These are phyloP conservation scores for Rhynchomys soricoides DNA, from an alignment of 2,113 vertebrate species.

Conservation along the genomic window DNA sequence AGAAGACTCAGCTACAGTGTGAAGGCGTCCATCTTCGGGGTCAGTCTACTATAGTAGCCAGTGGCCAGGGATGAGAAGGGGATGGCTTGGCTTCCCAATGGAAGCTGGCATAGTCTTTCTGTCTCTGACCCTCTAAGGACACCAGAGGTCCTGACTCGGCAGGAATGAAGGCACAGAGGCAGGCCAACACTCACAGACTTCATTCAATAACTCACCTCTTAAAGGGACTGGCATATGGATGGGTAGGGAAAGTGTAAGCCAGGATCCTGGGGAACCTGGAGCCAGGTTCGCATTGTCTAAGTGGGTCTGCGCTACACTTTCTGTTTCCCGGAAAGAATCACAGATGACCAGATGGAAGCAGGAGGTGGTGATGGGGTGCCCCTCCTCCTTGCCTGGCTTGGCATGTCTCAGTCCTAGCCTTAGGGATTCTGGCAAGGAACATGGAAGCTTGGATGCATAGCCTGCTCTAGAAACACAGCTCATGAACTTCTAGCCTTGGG, in stretches of 20 bases:
- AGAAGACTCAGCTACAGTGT: background rate
- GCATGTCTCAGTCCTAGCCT: background rate
- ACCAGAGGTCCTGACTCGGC: background rate
- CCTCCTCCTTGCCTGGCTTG: background rate
- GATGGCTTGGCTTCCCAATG: background rate
- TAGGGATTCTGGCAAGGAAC: background rate
- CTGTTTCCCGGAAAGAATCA: background rate
- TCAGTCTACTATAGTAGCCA: background rate
- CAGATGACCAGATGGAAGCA: background rate
- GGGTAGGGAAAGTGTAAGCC: background rate
- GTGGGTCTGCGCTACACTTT: background rate
- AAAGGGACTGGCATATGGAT: background rate
- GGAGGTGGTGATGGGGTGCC: background rate
- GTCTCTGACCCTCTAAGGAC: background rate
- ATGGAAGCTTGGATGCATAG: background rate
- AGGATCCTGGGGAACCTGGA: background rate
- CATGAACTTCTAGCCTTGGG: background rate
- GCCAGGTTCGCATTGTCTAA: background rate
- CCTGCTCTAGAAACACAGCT: background rate
- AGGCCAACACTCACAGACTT: background rate
- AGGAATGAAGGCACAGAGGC: background rate
- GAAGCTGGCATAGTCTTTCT: slow-evolving; percentile 11
- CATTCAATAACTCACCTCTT: background rate
- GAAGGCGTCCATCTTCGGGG: background rate
- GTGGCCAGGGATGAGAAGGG: background rate